Evolutionary conservation across 1,140 invertebrate species (phyloP).

Genomic region (Scaptodrosophila lebanonensis): DNA sequence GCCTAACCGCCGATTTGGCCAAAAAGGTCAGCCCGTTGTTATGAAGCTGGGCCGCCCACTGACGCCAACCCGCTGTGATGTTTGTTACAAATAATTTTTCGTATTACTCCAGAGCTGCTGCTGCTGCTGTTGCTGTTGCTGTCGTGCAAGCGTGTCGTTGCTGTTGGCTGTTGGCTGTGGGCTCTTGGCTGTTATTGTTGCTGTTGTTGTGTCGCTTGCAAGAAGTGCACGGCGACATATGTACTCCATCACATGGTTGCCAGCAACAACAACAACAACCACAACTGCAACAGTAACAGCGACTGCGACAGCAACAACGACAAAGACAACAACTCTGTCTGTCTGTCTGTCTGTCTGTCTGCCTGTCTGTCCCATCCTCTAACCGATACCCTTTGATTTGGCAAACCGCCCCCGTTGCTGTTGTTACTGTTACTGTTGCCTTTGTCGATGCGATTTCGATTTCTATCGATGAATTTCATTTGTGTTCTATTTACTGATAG

Average conservation of each 20-base stretch:
- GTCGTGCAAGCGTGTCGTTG: neutral
- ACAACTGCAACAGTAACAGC: constrained; percentile 6
- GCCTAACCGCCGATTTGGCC: too few relatives aligned
- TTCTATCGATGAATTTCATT: constrained; percentile 76
- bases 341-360: neutral
- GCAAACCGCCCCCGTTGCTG: constrained; percentile 50
- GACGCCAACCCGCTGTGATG: neutral
- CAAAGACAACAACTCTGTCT: constrained; percentile 2
- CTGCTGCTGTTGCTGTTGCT: neutral
- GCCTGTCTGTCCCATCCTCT: constrained; percentile 14
- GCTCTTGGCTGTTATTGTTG: constrained; percentile 19
- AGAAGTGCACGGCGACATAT: constrained; percentile 62
- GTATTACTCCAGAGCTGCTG: too few relatives aligned
- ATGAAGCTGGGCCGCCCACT: constrained; percentile 29
- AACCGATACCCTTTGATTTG: constrained; percentile 64
- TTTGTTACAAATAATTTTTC: neutral
- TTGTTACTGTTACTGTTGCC: constrained; percentile 11
- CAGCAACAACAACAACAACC: constrained; percentile 35
- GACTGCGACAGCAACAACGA: constrained; percentile 11
- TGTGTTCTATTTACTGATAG: constrained; percentile 77
- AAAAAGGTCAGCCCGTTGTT: constrained; percentile 55
- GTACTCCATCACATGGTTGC: constrained; percentile 71
- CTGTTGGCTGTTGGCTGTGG: neutral
- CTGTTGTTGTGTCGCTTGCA: constrained; percentile 43
- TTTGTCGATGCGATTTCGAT: constrained; percentile 52